Percentiles rank a stretch among this genome's conserved stretches.
phyloP scores from a whole-genome alignment of 2,888 invertebrate species.

The Atrina japonica region DNA sequence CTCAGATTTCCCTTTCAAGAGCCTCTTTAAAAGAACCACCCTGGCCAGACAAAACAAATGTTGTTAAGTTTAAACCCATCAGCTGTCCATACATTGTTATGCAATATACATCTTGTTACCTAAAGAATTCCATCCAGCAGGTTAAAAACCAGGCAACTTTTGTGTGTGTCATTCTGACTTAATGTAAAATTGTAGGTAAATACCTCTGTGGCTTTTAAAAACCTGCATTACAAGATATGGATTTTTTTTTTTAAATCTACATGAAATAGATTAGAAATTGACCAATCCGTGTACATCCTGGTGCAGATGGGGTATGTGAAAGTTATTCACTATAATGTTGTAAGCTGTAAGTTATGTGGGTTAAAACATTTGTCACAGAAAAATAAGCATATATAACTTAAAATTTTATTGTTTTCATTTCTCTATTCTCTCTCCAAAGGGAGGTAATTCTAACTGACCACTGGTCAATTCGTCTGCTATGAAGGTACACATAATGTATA shows the following conservation, averaged over 20 bases:
- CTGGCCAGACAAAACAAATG: conserved; percentile 28
- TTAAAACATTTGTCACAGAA: too few relatives aligned
- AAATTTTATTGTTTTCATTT: too few relatives aligned
- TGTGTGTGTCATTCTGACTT: conserved; percentile 20
- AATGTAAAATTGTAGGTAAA: conserved; percentile 16
- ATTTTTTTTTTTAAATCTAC: conserved; percentile 11
- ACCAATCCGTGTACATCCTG: conserved; percentile 40
- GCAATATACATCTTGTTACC: conserved; percentile 24
- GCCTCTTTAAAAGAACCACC: conserved; percentile 13
- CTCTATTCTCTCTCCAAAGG: too few relatives aligned
- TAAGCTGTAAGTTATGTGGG: too few relatives aligned
- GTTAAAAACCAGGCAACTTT: conserved; percentile 34
- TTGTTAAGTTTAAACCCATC: conserved; percentile 26
- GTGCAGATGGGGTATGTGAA: too few relatives aligned
- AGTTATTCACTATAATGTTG: too few relatives aligned
- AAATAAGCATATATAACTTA: too few relatives aligned
- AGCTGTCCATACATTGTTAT: conserved; percentile 26
- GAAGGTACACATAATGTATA: background rate
- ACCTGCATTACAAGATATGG: conserved; percentile 9
- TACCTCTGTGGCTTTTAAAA: conserved; percentile 19
- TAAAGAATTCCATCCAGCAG: conserved; percentile 34
- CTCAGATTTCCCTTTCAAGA: conserved; percentile 10
- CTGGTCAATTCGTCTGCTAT: too few relatives aligned
- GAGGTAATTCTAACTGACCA: too few relatives aligned
- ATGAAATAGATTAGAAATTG: conserved; percentile 25